Percentiles rank a stretch among this genome's conserved stretches.
These are phyloP conservation scores for Plotosus lineatus DNA, from an alignment of 2,113 vertebrate genomes.

Conservation along the genomic window DNA sequence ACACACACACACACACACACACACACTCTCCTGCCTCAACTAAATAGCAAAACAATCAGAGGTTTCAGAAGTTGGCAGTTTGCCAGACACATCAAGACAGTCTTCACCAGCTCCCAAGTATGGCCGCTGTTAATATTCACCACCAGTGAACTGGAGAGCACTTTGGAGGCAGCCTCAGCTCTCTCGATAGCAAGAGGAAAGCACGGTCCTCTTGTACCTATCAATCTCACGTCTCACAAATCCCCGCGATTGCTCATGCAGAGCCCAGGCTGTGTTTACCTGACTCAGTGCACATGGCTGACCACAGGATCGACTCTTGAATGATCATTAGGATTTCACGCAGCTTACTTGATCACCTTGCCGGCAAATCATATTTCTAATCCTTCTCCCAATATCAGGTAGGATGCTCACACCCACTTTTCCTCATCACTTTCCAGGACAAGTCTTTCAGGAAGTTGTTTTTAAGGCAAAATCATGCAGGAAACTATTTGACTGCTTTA, in stretches of 20 bases:
- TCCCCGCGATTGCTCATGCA: constrained; percentile 21
- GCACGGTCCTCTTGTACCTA: constrained; percentile 24
- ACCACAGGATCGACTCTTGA: constrained; percentile 41
- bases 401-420: not conserved
- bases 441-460: not conserved
- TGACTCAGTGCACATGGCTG: constrained; percentile 27
- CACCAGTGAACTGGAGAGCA: constrained; percentile 40
- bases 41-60: constrained; percentile 2
- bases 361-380: constrained; percentile 23
- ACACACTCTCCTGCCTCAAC: not conserved
- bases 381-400: constrained; percentile 9
- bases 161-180: constrained; percentile 22
- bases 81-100: constrained; percentile 24
- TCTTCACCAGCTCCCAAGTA: constrained; percentile 35
- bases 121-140: constrained; percentile 55
- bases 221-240: constrained; percentile 52
- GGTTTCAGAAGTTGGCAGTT: constrained; percentile 13
- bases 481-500: not conserved
- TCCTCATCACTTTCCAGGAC: not conserved
- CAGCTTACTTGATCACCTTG: constrained; percentile 12
- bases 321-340: constrained; percentile 37
- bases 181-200: constrained; percentile 29
- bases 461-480: not conserved
- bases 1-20: not conserved
- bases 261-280: constrained; percentile 39